Evolutionary conservation across 2,888 invertebrate species (phyloP).

Genomic region (Tipula lateralis): DNA sequence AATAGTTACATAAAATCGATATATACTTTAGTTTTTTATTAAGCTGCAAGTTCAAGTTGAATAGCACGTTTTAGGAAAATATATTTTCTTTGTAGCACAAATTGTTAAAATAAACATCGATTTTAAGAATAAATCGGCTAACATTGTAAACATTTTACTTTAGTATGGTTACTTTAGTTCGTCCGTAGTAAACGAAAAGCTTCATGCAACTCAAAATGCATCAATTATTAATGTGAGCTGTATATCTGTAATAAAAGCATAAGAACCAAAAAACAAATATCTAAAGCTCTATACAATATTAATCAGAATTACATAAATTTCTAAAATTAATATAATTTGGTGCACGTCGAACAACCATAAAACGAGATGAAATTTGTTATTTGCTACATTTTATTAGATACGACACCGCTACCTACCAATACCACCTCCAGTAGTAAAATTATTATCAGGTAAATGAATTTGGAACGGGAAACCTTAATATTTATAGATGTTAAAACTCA

Average conservation of each 20-base stretch:
- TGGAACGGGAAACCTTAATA: not conserved
- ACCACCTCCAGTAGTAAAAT: not conserved
- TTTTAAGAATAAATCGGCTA: too few relatives aligned
- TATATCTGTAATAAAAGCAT: not conserved
- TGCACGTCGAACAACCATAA: not conserved
- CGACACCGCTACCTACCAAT: not conserved
- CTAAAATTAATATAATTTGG: not conserved
- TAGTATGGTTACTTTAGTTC: too few relatives aligned
- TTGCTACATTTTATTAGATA: not conserved
- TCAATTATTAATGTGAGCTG: not conserved
- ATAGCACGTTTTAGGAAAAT: too few relatives aligned
- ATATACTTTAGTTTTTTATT: too few relatives aligned
- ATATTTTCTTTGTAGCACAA: too few relatives aligned
- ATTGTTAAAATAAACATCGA: too few relatives aligned
- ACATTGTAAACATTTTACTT: too few relatives aligned
- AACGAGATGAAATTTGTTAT: not conserved
- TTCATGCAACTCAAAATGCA: not conserved
- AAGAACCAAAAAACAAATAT: not conserved
- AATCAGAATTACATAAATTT: not conserved
- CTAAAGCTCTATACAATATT: not conserved
- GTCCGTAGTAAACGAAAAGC: too few relatives aligned
- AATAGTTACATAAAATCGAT: too few relatives aligned
- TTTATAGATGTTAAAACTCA: not conserved
- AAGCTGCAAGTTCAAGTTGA: too few relatives aligned
- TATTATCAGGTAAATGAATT: not conserved